Percentiles rank a stretch among this genome's conserved stretches.
Evolutionary conservation across 2,113 vertebrate genomes (phyloP).

Genomic region (Sterna hirundo): DNA sequence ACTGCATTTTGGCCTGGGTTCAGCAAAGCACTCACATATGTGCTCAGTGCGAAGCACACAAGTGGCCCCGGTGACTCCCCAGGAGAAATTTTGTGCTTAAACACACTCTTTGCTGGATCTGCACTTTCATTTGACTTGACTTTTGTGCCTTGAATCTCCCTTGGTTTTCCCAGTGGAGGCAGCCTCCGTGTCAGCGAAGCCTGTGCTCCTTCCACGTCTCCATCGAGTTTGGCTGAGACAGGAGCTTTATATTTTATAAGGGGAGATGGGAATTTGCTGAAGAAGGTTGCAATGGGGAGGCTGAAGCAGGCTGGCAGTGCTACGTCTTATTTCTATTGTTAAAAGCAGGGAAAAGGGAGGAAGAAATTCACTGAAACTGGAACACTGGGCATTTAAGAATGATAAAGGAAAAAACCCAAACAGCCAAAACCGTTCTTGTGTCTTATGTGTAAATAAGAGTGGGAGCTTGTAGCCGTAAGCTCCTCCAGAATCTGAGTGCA

Average conservation of each 20-base stretch:
- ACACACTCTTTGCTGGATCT: neutral
- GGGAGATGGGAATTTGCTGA: neutral
- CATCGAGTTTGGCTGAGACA: neutral
- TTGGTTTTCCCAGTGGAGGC: neutral
- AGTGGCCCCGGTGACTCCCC: neutral
- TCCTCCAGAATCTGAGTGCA: neutral
- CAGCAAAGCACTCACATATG: neutral
- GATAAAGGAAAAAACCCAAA: neutral
- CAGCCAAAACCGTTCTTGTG: neutral
- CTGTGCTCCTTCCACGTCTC: fast-evolving
- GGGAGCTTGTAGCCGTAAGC: neutral
- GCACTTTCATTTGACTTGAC: neutral
- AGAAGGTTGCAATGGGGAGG: neutral
- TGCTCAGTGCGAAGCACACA: neutral
- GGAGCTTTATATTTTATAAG: neutral
- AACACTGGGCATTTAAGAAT: neutral
- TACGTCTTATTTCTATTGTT: neutral
- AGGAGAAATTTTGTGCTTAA: neutral
- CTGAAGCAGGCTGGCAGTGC: neutral
- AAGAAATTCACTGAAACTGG: neutral
- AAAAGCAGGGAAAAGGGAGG: neutral
- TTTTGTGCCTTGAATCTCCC: neutral
- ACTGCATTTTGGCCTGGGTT: neutral
- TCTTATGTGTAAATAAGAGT: neutral
- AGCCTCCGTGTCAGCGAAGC: neutral